phyloP scores from a whole-genome alignment of 2,113 vertebrate genomes.

The Salvator merianae region DNA sequence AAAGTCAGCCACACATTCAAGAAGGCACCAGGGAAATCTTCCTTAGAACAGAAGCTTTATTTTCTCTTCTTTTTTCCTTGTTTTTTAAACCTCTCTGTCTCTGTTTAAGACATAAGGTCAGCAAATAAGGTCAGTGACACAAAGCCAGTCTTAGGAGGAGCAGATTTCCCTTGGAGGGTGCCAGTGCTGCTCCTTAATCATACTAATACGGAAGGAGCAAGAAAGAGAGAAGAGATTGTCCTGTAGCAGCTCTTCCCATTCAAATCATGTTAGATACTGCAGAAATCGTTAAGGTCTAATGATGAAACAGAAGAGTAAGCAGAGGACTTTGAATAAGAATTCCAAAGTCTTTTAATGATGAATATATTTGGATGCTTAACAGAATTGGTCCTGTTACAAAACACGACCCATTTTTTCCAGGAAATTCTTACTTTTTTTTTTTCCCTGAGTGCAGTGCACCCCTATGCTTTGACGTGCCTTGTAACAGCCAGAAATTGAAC shows the following conservation, averaged over 20 bases:
- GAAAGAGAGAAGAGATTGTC: neutral
- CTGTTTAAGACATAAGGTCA: no score
- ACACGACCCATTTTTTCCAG: neutral
- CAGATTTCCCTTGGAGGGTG: neutral
- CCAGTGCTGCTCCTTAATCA: neutral
- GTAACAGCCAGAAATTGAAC: neutral
- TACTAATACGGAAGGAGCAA: neutral
- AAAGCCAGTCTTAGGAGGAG: neutral
- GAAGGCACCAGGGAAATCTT: neutral
- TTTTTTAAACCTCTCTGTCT: no score
- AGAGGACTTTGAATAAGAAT: neutral
- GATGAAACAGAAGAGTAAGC: neutral
- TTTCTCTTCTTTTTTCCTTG: no score
- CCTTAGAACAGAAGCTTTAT: neutral
- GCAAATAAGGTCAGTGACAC: no score
- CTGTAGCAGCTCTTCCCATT: neutral
- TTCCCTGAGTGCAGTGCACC: no score
- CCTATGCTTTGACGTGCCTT: neutral
- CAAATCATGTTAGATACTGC: neutral
- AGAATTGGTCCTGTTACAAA: neutral
- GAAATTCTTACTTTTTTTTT: neutral
- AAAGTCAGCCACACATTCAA: no score
- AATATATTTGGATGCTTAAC: no score
- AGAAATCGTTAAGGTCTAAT: neutral
- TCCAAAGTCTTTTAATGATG: neutral